A percentile compares a stretch with the other conserved stretches of the same genome.
Conservation (phyloP, 2,113 vertebrate genomes). For the Percopsis transmontana region DNA sequence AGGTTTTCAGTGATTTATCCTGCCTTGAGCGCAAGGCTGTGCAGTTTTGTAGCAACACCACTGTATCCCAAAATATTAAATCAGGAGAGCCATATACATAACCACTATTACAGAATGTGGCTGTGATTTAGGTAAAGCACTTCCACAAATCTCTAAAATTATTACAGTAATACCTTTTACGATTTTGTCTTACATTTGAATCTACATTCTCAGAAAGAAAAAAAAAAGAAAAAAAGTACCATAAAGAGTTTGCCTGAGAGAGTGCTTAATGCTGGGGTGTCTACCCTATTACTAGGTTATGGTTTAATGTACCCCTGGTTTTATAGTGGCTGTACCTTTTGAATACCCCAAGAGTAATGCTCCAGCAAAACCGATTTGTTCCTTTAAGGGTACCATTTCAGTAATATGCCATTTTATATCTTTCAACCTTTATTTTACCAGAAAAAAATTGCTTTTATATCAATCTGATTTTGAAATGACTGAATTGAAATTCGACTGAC, state of each 20-base stretch:
- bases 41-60: constrained; percentile 14
- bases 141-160: constrained; percentile 34
- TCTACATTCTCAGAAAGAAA: too few relatives aligned
- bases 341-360: too few relatives aligned
- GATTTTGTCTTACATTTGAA: too few relatives aligned
- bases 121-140: constrained; percentile 41
- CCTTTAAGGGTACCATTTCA: not conserved
- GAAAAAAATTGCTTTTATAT: not conserved
- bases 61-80: constrained; percentile 26
- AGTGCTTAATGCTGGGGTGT: too few relatives aligned
- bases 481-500: constrained; percentile 4
- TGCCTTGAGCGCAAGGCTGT: constrained; percentile 2
- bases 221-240: too few relatives aligned
- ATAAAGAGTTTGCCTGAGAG: too few relatives aligned
- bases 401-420: not conserved
- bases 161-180: constrained; percentile 12
- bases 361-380: not conserved
- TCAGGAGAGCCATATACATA: not conserved
- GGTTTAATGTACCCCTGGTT: too few relatives aligned
- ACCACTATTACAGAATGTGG: not conserved
- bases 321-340: too few relatives aligned
- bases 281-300: too few relatives aligned
- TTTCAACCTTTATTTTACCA: not conserved
- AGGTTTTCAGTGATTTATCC: constrained; percentile 48
- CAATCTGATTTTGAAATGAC: not conserved